Evolutionary conservation across 2,888 invertebrate genomes (phyloP), one percentile per base, ranked within the genome.

Genomic region (Pegoplata infirma): DNA sequence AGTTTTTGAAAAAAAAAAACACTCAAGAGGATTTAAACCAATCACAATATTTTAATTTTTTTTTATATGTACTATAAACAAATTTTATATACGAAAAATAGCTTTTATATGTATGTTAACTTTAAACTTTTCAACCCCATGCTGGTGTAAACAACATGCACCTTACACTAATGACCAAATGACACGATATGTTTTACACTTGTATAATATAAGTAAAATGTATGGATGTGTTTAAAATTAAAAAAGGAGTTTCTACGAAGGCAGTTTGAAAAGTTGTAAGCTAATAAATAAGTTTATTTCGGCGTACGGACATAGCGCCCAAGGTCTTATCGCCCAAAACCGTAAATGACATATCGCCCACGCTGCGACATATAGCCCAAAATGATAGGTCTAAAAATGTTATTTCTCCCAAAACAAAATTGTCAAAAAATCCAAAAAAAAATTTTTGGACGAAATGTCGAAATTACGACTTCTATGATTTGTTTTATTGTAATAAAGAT

Each of bases 101-200:
- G 40, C 5, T 17, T 36, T 7, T 32, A 7, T 36, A 40, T 47
- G 21, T 53, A 5, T 23, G 28, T 61, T 55, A 67, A 76, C 46
- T 49, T 67, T 67, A 72, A n/a, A 58, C 77, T 72, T 72, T 78
- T 67, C 71, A 75, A 79, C 80, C 80, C 74, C 80, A 80, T 80
- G 80, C 80, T 77, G 77, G 74, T 74, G 79, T 59, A 74, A 78
- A 76, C 67, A 82, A 82, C 81, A 82, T 81, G 81, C 81, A 82
- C 81, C 78, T 81, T 80, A 80, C 82, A 82, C 82, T 82, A 82
- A 82, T 82, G 82, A 81, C 82, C 81, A 81, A 82, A 82, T 82
- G 82, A 82, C 82, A 82, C 82, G 82, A 81, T 74, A 82, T 82
- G 76, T 75, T 75, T 71, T 79, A 75, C 79, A 75, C 66, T 67